Percentiles rank a stretch among this genome's conserved stretches.
Evolutionary conservation across 2,888 invertebrate species (phyloP).

Genomic region (Plebejus anna): DNA sequence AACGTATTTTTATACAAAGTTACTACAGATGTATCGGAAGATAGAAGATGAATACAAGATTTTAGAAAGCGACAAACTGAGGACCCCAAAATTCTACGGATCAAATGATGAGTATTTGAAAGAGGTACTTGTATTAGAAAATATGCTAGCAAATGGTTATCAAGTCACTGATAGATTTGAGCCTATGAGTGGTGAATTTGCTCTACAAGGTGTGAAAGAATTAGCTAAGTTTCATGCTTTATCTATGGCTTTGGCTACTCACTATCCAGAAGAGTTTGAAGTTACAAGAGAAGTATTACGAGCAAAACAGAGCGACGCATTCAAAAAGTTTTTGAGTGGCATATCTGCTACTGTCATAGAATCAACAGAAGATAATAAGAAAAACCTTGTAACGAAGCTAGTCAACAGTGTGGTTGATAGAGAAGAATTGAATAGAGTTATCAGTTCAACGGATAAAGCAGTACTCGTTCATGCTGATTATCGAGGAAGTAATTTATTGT

Average conservation of each 20-base stretch:
- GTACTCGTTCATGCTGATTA: constrained; percentile 48
- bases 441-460: constrained; percentile 41
- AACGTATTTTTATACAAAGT: constrained; percentile 37
- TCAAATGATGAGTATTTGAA: constrained; percentile 38
- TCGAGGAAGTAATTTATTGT: constrained; percentile 46
- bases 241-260: constrained; percentile 45
- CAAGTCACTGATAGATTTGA: constrained; percentile 44
- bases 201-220: constrained; percentile 41
- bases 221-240: constrained; percentile 54
- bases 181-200: constrained; percentile 47
- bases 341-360: constrained; percentile 1
- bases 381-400: constrained; percentile 6
- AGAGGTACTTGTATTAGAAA: constrained; percentile 51
- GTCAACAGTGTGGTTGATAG: constrained; percentile 15
- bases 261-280: constrained; percentile 28
- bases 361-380: constrained; percentile 4
- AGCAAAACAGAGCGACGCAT: background rate
- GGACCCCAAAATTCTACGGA: constrained; percentile 44
- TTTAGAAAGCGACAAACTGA: constrained; percentile 39
- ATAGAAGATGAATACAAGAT: constrained; percentile 39
- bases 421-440: constrained; percentile 7
- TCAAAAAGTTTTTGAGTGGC: constrained; percentile 20
- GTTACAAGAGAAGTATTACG: background rate
- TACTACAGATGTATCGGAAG: constrained; percentile 35
- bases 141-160: constrained; percentile 45